These are phyloP conservation scores for Bombus consobrinus DNA, from an alignment of 1,140 invertebrate genomes.

Conservation along the genomic window DNA sequence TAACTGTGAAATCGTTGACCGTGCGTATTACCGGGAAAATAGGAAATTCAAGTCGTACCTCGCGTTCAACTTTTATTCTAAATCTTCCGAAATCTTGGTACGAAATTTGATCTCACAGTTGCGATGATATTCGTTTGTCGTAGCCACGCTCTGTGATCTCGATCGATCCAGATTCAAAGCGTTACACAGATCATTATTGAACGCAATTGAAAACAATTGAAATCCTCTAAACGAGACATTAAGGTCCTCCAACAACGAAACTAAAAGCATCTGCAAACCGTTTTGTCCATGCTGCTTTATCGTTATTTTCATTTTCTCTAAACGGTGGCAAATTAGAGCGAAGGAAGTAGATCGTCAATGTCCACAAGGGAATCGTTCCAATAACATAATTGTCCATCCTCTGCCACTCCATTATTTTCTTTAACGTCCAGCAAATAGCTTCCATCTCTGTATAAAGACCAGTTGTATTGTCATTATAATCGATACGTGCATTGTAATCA, in stretches of 20 bases:
- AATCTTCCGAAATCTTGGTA: not conserved
- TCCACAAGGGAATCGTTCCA: not conserved
- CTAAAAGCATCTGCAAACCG: not conserved
- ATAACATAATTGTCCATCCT: slow-evolving; percentile 17
- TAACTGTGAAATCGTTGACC: slow-evolving; percentile 9
- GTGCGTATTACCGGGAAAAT: not conserved
- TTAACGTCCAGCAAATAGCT: not conserved
- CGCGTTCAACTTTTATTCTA: not conserved
- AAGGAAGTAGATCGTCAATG: slow-evolving; percentile 18
- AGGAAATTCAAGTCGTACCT: not conserved
- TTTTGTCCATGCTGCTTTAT: not conserved
- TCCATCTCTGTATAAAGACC: not conserved
- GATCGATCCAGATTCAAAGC: not conserved
- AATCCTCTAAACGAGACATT: not conserved
- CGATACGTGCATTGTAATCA: too few relatives aligned
- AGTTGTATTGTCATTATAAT: too few relatives aligned
- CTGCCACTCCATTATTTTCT: not conserved
- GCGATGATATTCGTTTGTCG: not conserved
- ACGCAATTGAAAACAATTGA: not conserved
- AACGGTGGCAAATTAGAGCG: slow-evolving; percentile 9
- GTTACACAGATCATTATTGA: not conserved
- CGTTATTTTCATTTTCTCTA: slow-evolving; percentile 5
- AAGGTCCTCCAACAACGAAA: not conserved
- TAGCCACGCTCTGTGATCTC: too few relatives aligned
- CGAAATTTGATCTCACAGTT: not conserved